Conservation (phyloP, 2,888 invertebrate genomes). For the Drosophila diplacantha region DNA sequence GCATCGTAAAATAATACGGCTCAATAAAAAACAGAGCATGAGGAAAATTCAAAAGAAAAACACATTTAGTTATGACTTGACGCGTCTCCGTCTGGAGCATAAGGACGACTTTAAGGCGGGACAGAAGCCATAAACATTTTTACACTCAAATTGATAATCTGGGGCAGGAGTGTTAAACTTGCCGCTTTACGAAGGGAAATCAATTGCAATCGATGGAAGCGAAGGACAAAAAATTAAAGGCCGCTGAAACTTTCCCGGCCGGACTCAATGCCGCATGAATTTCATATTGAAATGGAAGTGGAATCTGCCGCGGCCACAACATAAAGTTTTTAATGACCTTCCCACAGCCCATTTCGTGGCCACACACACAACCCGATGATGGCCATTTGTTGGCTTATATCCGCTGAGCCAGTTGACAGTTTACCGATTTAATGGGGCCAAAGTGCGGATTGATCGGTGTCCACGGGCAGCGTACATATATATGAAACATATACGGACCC, state of each 20-base stretch:
- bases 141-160: constrained; percentile 31
- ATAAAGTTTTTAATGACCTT: constrained; percentile 29
- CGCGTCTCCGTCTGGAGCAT: constrained; percentile 25
- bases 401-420: constrained; percentile 35
- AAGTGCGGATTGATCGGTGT: constrained; percentile 36
- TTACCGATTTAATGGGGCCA: constrained; percentile 34
- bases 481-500: constrained; percentile 19
- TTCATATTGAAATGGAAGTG: constrained; percentile 26
- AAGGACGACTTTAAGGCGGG: constrained; percentile 39
- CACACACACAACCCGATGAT: constrained; percentile 24
- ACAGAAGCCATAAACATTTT: constrained; percentile 26
- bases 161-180: constrained; percentile 14
- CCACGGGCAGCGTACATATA: constrained; percentile 3
- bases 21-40: constrained; percentile 52
- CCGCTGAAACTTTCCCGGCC: constrained; percentile 12
- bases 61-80: constrained; percentile 43
- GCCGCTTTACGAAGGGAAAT: constrained; percentile 32
- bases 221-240: constrained; percentile 14
- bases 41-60: constrained; percentile 25
- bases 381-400: constrained; percentile 26
- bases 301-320: constrained; percentile 10
- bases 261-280: constrained; percentile 14
- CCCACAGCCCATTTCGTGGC: constrained; percentile 20
- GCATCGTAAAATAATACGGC: constrained; percentile 54
- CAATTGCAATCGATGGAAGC: constrained; percentile 39